These are phyloP conservation scores for Diaphora mendica DNA, from an alignment of 2,888 invertebrate species.

Conservation along the genomic window DNA sequence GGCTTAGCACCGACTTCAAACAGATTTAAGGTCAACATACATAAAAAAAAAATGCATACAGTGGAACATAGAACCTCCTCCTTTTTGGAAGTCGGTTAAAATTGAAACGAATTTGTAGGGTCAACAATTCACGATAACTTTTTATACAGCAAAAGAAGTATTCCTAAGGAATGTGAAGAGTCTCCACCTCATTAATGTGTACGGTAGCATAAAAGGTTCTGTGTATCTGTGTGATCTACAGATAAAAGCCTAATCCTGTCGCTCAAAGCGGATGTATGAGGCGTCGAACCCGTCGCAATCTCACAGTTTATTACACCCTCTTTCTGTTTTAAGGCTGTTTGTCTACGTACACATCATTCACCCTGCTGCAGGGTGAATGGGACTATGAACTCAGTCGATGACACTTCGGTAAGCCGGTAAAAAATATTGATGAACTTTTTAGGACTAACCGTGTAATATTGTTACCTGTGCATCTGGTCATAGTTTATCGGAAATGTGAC, in stretches of 20 bases:
- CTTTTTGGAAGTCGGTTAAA: no score
- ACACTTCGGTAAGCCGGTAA: constrained; percentile 16
- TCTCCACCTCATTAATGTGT: constrained; percentile 16
- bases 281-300: constrained; percentile 27
- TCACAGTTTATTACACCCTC: constrained; percentile 27
- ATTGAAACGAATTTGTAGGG: not conserved
- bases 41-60: no score
- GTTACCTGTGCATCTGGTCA: not conserved
- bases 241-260: constrained; percentile 30
- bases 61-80: no score
- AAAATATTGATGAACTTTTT: constrained; percentile 20
- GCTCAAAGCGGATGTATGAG: constrained; percentile 27
- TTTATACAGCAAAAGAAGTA: not conserved
- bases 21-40: no score
- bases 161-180: not conserved
- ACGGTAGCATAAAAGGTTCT: constrained; percentile 13
- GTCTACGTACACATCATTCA: constrained; percentile 20
- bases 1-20: no score
- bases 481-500: not conserved
- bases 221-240: constrained; percentile 18
- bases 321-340: constrained; percentile 28
- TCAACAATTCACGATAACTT: not conserved
- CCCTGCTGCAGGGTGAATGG: constrained; percentile 19
- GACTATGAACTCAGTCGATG: constrained; percentile 25
- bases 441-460: not conserved